These are phyloP conservation scores for Sphaeramia orbicularis DNA, from an alignment of 2,797 vertebrate genomes.

Conservation along the genomic window DNA sequence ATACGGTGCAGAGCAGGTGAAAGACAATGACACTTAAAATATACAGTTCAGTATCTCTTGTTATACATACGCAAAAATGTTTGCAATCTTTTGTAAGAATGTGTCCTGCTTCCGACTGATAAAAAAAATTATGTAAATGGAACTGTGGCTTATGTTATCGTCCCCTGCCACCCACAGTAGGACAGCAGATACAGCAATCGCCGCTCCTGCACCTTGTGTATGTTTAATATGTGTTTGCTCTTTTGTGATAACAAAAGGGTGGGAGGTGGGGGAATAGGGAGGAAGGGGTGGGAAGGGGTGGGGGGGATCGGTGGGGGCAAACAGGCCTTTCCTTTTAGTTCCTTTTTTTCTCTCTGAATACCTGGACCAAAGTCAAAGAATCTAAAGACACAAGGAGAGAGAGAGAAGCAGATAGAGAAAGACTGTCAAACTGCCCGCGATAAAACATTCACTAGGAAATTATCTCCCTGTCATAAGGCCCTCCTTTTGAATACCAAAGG, in stretches of 20 bases:
- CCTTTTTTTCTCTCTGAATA: constrained; percentile 44
- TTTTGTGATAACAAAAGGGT: constrained; percentile 73
- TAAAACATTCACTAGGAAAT: constrained; percentile 76
- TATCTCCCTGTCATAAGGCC: constrained; percentile 72
- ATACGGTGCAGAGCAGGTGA: constrained; percentile 7
- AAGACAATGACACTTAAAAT: constrained; percentile 19
- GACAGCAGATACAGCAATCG: constrained; percentile 78
- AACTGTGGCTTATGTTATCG: constrained; percentile 72
- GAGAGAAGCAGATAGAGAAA: constrained; percentile 54
- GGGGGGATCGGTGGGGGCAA: constrained; percentile 26
- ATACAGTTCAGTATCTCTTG: constrained; percentile 7
- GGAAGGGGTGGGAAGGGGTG: neutral
- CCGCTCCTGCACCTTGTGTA: constrained; percentile 73
- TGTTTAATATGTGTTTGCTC: constrained; percentile 75
- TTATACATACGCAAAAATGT: constrained; percentile 17
- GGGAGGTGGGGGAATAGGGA: neutral
- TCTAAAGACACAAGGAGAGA: constrained; percentile 75
- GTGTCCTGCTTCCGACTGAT: constrained; percentile 56
- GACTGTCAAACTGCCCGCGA: constrained; percentile 67
- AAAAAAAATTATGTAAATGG: constrained; percentile 78
- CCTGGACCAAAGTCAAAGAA: constrained; percentile 74
- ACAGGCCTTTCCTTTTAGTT: constrained; percentile 49
- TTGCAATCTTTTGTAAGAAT: constrained; percentile 47
- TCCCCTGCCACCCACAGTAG: constrained; percentile 76
- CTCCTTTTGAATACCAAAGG: constrained; percentile 81